Evolutionary conservation across 2,113 vertebrate species (phyloP).

Genomic region (Crypturellus undulatus): DNA sequence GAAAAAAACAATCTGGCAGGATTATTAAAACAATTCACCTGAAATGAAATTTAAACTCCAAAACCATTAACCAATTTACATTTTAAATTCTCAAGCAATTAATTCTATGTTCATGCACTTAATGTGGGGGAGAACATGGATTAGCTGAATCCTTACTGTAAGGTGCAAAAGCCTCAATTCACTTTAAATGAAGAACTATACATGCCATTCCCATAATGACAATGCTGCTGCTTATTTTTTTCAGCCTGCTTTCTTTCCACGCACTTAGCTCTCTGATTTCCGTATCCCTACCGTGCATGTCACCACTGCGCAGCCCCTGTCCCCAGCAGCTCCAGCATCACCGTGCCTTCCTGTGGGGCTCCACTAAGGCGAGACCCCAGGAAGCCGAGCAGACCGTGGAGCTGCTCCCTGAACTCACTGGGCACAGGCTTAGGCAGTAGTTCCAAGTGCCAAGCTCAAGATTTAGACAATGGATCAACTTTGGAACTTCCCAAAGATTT

Average conservation of each 20-base stretch:
- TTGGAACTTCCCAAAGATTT: background rate
- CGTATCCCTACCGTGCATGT: background rate
- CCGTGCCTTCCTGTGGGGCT: background rate
- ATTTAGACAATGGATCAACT: background rate
- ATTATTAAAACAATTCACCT: constrained; percentile 7
- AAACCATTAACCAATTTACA: constrained; percentile 30
- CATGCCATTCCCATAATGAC: background rate
- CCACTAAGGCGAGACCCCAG: background rate
- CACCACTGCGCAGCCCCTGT: background rate
- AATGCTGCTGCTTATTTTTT: background rate
- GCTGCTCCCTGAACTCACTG: background rate
- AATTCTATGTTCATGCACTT: background rate
- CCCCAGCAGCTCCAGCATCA: background rate
- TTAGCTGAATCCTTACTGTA: constrained; percentile 11
- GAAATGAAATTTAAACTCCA: constrained; percentile 40
- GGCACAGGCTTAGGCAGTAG: background rate
- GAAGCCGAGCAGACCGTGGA: background rate
- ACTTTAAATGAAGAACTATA: constrained; percentile 1
- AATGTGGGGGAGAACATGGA: background rate
- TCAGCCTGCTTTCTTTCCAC: background rate
- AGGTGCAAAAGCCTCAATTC: background rate
- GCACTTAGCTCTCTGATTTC: background rate
- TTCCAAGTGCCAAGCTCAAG: background rate
- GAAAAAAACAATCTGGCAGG: background rate
- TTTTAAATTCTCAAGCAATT: constrained; percentile 44